Conservation (phyloP, 2,888 invertebrate species). For the Lasioglossum lativentre region DNA sequence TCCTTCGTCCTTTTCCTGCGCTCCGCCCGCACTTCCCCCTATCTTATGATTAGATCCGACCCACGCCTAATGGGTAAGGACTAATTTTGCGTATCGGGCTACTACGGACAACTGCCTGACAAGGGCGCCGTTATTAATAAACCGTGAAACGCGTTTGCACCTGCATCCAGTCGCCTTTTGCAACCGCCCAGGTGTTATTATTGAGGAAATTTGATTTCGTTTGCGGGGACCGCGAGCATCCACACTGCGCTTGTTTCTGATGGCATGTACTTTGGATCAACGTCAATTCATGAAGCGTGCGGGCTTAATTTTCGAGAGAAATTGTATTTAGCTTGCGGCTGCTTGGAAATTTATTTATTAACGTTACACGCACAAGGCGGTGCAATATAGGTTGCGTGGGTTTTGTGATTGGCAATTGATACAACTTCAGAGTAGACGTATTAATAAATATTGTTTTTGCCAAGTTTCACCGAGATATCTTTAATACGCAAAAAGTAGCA, state of each 20-base stretch:
- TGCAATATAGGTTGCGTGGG: background rate
- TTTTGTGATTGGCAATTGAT: background rate
- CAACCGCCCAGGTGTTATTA: background rate
- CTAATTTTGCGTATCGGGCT: constrained; percentile 42
- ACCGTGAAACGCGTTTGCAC: constrained; percentile 20
- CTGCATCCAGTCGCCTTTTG: background rate
- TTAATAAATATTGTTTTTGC: background rate
- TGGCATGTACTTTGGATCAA: constrained; percentile 4
- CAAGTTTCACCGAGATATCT: background rate
- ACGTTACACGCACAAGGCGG: background rate
- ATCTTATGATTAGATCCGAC: constrained; percentile 56
- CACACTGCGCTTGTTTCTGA: background rate
- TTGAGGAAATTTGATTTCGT: constrained; percentile 18
- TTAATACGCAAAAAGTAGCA: background rate
- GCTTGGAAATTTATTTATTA: background rate
- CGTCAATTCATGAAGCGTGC: background rate
- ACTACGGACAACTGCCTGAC: background rate
- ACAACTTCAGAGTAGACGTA: background rate
- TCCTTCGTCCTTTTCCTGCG: constrained; percentile 50
- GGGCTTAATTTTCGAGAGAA: background rate
- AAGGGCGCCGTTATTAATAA: constrained; percentile 19
- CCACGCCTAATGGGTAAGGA: constrained; percentile 16
- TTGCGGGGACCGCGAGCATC: background rate
- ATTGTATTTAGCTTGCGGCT: background rate
- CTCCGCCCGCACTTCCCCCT: constrained; percentile 1